Percentiles rank a stretch among this genome's conserved stretches.
phyloP scores from a whole-genome alignment of 64 coral and sea anemone species.

The Montipora cactus region DNA sequence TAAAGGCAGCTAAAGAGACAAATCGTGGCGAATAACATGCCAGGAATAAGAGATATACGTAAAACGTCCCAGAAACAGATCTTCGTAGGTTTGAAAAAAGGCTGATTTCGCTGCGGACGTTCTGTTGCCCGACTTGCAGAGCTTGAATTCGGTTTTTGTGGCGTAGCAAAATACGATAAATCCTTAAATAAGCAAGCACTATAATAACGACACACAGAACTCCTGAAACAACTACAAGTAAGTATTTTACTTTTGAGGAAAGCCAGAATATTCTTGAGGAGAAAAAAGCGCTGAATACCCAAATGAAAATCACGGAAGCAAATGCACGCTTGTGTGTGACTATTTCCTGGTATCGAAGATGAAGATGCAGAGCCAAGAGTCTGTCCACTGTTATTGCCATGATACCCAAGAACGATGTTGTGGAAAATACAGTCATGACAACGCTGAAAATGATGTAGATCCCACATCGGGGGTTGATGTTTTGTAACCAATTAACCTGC shows the following conservation, averaged over 20 bases:
- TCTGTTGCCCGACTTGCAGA: neutral
- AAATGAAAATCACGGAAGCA: neutral
- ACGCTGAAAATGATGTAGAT: constrained; percentile 5
- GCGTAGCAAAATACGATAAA: neutral
- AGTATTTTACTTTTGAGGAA: constrained; percentile 1
- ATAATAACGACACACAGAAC: neutral
- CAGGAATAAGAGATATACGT: constrained; percentile 26
- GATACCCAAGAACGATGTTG: neutral
- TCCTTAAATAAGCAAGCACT: neutral
- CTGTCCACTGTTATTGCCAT: constrained; percentile 13
- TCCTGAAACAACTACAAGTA: neutral
- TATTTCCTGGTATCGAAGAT: constrained; percentile 48
- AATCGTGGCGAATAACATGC: neutral
- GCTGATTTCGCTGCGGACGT: neutral
- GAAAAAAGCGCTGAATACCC: neutral
- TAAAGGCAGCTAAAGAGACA: neutral
- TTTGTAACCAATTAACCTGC: neutral
- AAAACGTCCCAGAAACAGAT: neutral
- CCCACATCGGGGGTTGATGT: neutral
- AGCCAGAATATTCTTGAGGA: neutral
- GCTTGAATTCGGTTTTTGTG: constrained; percentile 12
- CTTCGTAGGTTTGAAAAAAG: constrained; percentile 1
- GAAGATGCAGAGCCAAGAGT: constrained; percentile 15
- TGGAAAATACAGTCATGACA: neutral
- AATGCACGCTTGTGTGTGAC: constrained; percentile 26